Conservation (phyloP, 2,888 invertebrate species). For the Melanostoma scalare region DNA sequence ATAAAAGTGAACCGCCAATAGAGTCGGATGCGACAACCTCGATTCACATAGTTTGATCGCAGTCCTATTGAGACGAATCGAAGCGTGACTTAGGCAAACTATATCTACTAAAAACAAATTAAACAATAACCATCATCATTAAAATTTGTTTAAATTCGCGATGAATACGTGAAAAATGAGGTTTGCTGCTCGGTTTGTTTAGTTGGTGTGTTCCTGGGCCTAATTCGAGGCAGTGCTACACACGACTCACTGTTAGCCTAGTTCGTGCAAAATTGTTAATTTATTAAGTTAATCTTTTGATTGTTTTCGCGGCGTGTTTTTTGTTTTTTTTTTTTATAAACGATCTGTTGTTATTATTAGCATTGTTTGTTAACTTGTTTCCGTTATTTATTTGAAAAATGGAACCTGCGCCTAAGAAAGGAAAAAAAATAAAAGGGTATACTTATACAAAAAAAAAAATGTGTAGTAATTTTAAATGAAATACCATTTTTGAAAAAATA, state of each 20-base stretch:
- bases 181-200: constrained; percentile 51
- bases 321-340: constrained; percentile 12
- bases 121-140: constrained; percentile 41
- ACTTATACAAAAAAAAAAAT: neutral
- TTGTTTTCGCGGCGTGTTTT: neutral
- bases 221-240: constrained; percentile 28
- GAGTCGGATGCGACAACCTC: constrained; percentile 38
- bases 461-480: constrained; percentile 19
- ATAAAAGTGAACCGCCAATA: constrained; percentile 30
- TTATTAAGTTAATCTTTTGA: constrained; percentile 28
- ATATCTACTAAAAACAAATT: constrained; percentile 22
- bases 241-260: constrained; percentile 33
- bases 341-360: constrained; percentile 6
- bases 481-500: neutral
- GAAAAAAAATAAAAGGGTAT: constrained; percentile 55
- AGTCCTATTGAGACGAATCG: constrained; percentile 56
- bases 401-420: constrained; percentile 50
- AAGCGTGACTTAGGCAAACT: constrained; percentile 61
- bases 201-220: constrained; percentile 49
- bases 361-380: constrained; percentile 29
- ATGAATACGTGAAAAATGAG: constrained; percentile 61
- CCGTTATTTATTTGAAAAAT: constrained; percentile 20
- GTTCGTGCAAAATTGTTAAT: constrained; percentile 44
- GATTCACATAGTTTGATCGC: constrained; percentile 26
- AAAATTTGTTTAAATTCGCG: constrained; percentile 51